Evolutionary conservation across 2,888 invertebrate species (phyloP).

Genomic region (Agrochola litura): DNA sequence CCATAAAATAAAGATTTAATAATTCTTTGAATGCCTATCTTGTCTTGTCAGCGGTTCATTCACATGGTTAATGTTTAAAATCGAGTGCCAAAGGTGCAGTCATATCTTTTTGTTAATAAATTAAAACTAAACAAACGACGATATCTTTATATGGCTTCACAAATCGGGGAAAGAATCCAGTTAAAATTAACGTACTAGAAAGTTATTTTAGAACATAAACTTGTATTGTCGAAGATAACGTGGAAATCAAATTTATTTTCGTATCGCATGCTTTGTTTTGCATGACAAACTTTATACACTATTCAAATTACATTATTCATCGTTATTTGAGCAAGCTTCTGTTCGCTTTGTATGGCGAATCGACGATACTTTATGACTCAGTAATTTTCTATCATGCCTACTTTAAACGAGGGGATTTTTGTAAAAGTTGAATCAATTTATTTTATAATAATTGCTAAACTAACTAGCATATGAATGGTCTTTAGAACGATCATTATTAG

Average conservation of each 20-base stretch:
- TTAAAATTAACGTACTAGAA: conserved; percentile 34
- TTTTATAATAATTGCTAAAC: conserved; percentile 17
- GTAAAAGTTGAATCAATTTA: conserved; percentile 5
- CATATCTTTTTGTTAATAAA: conserved; percentile 44
- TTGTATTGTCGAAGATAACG: conserved; percentile 57
- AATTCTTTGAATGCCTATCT: not conserved
- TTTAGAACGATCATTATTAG: conserved; percentile 16
- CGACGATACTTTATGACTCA: conserved; percentile 47
- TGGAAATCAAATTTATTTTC: conserved; percentile 69
- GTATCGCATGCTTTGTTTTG: conserved; percentile 75
- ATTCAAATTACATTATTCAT: conserved; percentile 72
- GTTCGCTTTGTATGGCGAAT: conserved; percentile 49
- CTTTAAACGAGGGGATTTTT: conserved; percentile 21
- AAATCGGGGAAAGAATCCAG: conserved; percentile 13
- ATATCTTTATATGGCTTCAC: conserved; percentile 56
- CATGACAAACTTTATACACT: conserved; percentile 54
- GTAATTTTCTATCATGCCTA: conserved; percentile 29
- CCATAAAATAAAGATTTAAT: not conserved
- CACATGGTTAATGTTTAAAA: conserved; percentile 6
- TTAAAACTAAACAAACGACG: conserved; percentile 41
- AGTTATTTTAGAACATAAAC: conserved; percentile 47
- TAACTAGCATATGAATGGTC: not conserved
- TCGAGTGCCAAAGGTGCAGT: conserved; percentile 9
- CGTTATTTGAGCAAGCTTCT: conserved; percentile 58
- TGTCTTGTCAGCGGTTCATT: not conserved